Percentiles rank a stretch among this genome's conserved stretches.
phyloP scores from a whole-genome alignment of 2,797 vertebrate species.

The Mormyrops attenuatus region DNA sequence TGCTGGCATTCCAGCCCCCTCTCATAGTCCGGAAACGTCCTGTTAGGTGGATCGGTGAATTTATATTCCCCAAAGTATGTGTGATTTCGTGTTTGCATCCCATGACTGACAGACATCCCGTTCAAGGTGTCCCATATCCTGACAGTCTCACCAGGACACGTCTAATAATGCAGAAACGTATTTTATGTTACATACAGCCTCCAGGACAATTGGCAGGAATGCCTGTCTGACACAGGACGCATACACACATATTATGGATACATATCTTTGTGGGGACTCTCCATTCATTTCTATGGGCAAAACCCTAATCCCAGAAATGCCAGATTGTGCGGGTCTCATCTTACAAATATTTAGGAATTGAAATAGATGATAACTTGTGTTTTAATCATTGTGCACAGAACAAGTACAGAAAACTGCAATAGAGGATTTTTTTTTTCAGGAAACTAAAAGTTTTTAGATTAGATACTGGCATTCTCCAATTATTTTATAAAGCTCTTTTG shows the following conservation, averaged over 20 bases:
- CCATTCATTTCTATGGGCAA: not conserved
- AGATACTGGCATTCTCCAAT: too few species aligned
- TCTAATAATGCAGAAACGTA: not conserved
- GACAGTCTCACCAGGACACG: not conserved
- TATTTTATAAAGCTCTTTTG: too few species aligned
- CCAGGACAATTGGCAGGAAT: not conserved
- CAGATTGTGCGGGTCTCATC: too few species aligned
- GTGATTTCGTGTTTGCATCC: not conserved
- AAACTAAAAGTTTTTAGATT: too few species aligned
- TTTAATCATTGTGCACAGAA: too few species aligned
- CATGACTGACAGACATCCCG: not conserved
- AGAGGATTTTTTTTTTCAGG: too few species aligned
- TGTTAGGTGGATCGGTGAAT: not conserved
- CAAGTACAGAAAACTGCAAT: too few species aligned
- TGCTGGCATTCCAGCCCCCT: not conserved
- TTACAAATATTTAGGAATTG: too few species aligned
- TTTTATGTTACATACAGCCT: not conserved
- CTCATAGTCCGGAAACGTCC: not conserved
- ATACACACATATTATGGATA: not conserved
- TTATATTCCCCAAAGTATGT: not conserved
- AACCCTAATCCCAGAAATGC: not conserved
- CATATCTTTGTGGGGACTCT: not conserved
- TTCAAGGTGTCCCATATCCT: not conserved
- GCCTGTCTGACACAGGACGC: not conserved
- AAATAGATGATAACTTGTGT: too few species aligned